These are phyloP conservation scores for Craseonycteris thonglongyai DNA, from an alignment of 2,113 vertebrate species.

Conservation along the genomic window DNA sequence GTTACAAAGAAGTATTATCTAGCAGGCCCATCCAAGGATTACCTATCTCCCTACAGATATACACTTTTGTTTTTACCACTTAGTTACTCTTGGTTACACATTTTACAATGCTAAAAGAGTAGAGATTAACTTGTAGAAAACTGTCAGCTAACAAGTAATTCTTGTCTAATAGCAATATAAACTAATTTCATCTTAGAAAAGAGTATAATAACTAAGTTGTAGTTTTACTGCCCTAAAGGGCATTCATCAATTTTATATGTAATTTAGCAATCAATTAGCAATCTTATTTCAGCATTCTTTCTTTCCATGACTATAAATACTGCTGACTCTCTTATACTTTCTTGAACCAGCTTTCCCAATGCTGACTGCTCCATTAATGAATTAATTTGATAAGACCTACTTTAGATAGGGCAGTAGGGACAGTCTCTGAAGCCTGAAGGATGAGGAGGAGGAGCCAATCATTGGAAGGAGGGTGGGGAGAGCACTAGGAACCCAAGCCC, in stretches of 20 bases:
- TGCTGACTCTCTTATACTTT: not conserved
- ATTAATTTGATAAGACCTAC: not conserved
- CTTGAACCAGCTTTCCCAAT: not conserved
- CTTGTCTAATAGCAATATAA: not conserved
- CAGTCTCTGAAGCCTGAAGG: not conserved
- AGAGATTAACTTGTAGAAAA: constrained; percentile 14
- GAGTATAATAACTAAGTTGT: not conserved
- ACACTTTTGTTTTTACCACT: not conserved
- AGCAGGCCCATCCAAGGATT: not conserved
- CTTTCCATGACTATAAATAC: not conserved
- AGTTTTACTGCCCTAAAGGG: not conserved
- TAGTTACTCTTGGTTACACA: not conserved
- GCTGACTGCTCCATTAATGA: not conserved
- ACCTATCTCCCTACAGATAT: not conserved
- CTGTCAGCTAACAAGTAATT: not conserved
- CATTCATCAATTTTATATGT: not conserved
- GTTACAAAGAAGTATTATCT: not conserved
- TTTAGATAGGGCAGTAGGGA: not conserved
- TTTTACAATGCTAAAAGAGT: not conserved
- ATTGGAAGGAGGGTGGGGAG: not conserved
- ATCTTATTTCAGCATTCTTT: not conserved
- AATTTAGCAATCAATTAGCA: constrained; percentile 3
- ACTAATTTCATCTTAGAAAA: constrained; percentile 14
- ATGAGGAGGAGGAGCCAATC: not conserved
- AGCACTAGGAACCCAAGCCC: not conserved